Conservation (phyloP, 2,888 invertebrate species). For the Arge pagana region DNA sequence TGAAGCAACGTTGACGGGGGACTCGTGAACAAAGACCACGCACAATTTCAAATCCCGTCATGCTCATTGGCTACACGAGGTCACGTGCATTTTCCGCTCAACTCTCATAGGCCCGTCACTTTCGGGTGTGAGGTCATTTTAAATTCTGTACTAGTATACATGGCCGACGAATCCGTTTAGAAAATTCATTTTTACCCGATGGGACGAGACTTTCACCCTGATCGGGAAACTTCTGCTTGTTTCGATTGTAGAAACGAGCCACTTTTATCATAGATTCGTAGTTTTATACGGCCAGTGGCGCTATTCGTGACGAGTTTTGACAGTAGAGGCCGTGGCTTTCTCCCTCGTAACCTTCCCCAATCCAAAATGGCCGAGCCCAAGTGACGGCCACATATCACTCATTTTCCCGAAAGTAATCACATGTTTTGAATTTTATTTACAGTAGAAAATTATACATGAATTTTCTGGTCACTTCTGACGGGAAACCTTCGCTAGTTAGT, state of each 20-base stretch:
- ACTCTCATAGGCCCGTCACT: slow-evolving; percentile 57
- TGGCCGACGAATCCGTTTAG: slow-evolving; percentile 34
- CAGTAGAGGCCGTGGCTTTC: not conserved
- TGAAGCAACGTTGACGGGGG: slow-evolving; percentile 54
- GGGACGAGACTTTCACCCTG: not conserved
- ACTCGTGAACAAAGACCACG: slow-evolving; percentile 57
- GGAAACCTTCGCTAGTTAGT: slow-evolving; percentile 1
- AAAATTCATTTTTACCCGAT: not conserved
- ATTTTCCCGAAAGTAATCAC: slow-evolving; percentile 10
- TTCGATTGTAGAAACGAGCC: not conserved
- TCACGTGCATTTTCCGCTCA: slow-evolving; percentile 62
- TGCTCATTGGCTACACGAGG: slow-evolving; percentile 59
- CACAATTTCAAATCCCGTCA: slow-evolving; percentile 60
- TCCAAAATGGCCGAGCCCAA: slow-evolving; percentile 48
- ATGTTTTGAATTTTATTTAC: slow-evolving; percentile 28
- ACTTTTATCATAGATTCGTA: not conserved
- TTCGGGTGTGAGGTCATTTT: slow-evolving; percentile 42
- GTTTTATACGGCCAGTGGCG: not conserved
- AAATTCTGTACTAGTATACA: slow-evolving; percentile 41
- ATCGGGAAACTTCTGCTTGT: too few species aligned
- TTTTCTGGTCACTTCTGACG: not conserved
- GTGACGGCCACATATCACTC: not conserved
- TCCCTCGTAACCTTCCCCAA: slow-evolving; percentile 37
- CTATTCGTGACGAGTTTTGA: slow-evolving; percentile 6
- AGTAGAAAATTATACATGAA: slow-evolving; percentile 7